Evolutionary conservation across 2,113 vertebrate genomes (phyloP), one percentile per base, ranked within the genome.

Genomic region (Irena cyanogastra): DNA sequence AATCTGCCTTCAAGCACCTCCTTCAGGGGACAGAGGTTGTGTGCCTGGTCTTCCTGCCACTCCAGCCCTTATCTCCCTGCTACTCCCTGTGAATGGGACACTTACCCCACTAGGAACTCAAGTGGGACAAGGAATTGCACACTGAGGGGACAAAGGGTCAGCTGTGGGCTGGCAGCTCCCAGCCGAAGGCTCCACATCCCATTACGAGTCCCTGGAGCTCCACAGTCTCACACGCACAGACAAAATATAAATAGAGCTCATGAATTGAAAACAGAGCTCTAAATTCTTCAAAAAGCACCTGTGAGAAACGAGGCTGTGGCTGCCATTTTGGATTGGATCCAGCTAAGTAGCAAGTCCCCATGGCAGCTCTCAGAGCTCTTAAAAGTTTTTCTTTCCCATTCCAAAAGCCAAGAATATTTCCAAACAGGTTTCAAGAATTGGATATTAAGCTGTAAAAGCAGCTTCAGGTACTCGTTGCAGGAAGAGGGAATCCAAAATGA

Each of bases 261-360:
- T 11, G 70, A 94, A 94, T 66, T 87, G 91, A 78, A 89, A 92
- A 85, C 90, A 91, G 94, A 94, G 94, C 93, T 94, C 76, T 94
- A 78, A 95, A 95, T 93, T 96, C 96, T 97, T 94, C 93, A 96
- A 28, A 96, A 94, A 93, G 95, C 93, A 97, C 96, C 95, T 97
- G 96, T 71, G 88, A 84, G 94, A 26, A 94, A 64, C 26, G 14
- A 79, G 95, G 85, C 81, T 75, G 91, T 35, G 94, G 94, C 93
- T 95, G 96, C 96, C 95, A 94, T 90, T 47, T 35, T 96, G 96
- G 94, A 94, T 69, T 42, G n/a, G 16, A 59, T 92, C 96, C 97
- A 97, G 86, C 84, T 47, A 94, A 95, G 95, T 87, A 94, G 96
- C 92, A 27, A 96, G 83, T 94, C 96, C 96, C 95, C 19, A 39